Conservation (phyloP, 1,140 invertebrate genomes). For the Polypedilum pembai region DNA sequence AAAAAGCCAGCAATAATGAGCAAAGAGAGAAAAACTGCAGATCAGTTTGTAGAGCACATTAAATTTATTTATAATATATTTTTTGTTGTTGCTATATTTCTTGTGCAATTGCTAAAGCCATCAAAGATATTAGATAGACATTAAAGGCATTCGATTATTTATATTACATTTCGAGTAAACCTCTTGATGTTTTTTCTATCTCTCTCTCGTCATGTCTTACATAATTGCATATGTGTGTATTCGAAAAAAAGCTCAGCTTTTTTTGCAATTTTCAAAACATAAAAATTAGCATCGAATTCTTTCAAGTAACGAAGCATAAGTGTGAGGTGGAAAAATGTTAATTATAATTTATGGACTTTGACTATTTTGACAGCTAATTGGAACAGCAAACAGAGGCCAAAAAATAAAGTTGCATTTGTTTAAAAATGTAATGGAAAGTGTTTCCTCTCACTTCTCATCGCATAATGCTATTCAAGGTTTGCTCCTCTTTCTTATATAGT, state of each 20-base stretch:
- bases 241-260: slow-evolving; percentile 10
- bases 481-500: too few species aligned
- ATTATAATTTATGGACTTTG: slow-evolving; percentile 25
- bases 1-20: background rate
- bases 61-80: background rate
- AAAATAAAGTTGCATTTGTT: background rate
- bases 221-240: background rate
- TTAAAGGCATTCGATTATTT: slow-evolving; percentile 13
- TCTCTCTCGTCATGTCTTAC: background rate
- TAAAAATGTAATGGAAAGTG: too few species aligned
- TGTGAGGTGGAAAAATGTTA: slow-evolving; percentile 18
- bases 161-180: slow-evolving; percentile 9
- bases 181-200: slow-evolving; percentile 22
- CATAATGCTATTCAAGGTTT: too few species aligned
- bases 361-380: background rate
- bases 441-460: too few species aligned
- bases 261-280: background rate
- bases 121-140: slow-evolving; percentile 28
- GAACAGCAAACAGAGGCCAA: background rate
- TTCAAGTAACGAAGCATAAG: background rate
- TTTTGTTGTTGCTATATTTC: background rate
- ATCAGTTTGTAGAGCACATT: background rate
- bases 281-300: background rate
- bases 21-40: background rate
- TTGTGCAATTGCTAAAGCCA: slow-evolving; percentile 23